phyloP scores from a whole-genome alignment of 2,113 vertebrate species.

The Neomonachus schauinslandi region DNA sequence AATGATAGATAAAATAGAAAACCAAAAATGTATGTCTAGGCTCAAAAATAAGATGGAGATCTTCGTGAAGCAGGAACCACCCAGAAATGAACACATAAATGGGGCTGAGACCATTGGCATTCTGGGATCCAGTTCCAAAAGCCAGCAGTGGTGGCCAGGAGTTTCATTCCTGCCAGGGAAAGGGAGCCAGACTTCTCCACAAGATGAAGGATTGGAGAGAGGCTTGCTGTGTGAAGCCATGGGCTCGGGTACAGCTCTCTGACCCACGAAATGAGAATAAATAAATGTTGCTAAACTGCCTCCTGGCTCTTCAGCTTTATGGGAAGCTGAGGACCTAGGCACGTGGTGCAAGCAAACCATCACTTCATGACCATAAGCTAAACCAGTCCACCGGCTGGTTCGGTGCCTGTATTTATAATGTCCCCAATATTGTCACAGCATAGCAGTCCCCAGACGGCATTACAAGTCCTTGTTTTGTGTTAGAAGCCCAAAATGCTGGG shows the following conservation, averaged over 20 bases:
- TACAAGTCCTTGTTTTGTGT: not conserved
- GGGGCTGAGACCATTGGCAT: not conserved
- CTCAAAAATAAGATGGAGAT: not conserved
- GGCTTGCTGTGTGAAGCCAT: not conserved
- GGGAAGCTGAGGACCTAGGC: not conserved
- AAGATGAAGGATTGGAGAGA: not conserved
- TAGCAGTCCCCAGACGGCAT: not conserved
- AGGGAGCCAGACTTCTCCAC: not conserved
- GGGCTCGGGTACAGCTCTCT: not conserved
- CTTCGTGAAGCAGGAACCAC: not conserved
- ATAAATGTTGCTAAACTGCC: not conserved
- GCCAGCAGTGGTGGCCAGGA: not conserved
- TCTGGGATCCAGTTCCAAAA: not conserved
- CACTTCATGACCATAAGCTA: not conserved
- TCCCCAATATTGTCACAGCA: not conserved
- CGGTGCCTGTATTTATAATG: not conserved
- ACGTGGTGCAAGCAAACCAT: not conserved
- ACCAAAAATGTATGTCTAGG: not conserved
- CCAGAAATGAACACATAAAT: not conserved
- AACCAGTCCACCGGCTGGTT: not conserved
- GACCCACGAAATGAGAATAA: not conserved
- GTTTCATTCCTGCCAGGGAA: not conserved
- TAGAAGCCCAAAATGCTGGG: not conserved
- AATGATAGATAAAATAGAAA: constrained; percentile 9
- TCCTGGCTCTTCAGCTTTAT: not conserved